Base-by-base conservation (phyloP, 2,113 vertebrate species). In the Tragelaphus buxtoni region DNA sequence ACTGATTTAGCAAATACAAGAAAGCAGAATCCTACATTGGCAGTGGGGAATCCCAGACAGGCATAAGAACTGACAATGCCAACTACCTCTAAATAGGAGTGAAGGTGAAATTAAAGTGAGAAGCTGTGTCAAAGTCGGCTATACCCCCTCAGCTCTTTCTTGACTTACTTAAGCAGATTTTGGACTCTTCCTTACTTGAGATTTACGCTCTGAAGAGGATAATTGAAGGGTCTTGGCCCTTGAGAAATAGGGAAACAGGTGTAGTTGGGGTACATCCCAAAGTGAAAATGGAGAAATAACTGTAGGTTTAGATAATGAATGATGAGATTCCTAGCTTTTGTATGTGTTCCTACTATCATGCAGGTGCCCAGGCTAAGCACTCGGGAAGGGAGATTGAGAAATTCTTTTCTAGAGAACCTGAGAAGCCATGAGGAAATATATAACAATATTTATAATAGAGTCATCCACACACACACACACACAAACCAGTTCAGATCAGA, bases 91-190 rank as follows among this genome's bases (percentile, higher is more conserved):
- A 39, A 65, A 22, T 3, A 72, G 58, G 83, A 32, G 28, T 17
- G 39, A 85, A 22, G 5, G 17, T 7, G n/a, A 16, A 35, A 51
- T 4, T 56, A 18, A 80, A 72, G 58, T 7, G 26, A 35, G 3
- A 84, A 10, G 39, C n/a, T 42, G 39, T 10, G 13, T 39, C 32
- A 56, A n/a, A 49, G 28, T 30, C 14, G 5, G 17, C 42, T 13
- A 0, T 2, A 79, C 1, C 42, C 24, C 22, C 8, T 58, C 61
- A 24, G 26, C 3, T 55, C 1, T 42, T 17, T 2, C 5, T 18
- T 17, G 9, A 7, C 3, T 2, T 30, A 26, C 16, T 39, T 18
- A 35, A 35, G 8, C 17, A 55, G 12, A 28, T 61, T 3, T 26
- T 11, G 2, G 2, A 5, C 3, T 51, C 22, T 84, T 63, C 9